phyloP scores from a whole-genome alignment of 2,888 invertebrate species.

The Boloria selene region DNA sequence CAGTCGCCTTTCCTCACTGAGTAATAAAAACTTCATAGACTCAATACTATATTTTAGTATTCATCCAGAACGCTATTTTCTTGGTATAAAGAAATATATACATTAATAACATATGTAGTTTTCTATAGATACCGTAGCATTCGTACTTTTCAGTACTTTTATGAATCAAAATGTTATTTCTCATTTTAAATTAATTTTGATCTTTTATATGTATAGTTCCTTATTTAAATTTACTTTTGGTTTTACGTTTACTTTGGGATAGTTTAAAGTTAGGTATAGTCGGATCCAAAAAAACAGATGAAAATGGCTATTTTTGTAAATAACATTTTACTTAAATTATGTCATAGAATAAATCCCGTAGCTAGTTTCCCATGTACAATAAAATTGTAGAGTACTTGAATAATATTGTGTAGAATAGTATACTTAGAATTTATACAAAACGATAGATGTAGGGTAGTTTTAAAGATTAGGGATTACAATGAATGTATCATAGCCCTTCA shows the following conservation, averaged over 20 bases:
- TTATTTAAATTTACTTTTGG: conserved; percentile 44
- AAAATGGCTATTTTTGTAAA: conserved; percentile 80
- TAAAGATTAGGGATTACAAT: conserved; percentile 66
- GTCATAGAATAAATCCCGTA: conserved; percentile 76
- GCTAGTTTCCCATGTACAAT: conserved; percentile 81
- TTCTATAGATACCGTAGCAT: conserved; percentile 14
- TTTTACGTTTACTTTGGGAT: conserved; percentile 50
- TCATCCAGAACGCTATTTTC: conserved; percentile 25
- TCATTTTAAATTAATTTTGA: conserved; percentile 30
- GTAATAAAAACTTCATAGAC: conserved; percentile 20
- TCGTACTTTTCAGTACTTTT: conserved; percentile 19
- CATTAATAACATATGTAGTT: conserved; percentile 7
- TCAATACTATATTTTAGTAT: conserved; percentile 16
- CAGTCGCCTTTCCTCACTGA: conserved; percentile 30
- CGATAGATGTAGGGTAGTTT: conserved; percentile 70
- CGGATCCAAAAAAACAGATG: conserved; percentile 66
- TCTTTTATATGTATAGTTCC: conserved; percentile 44
- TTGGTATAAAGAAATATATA: conserved; percentile 19
- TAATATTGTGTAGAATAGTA: conserved; percentile 59
- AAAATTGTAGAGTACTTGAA: conserved; percentile 77
- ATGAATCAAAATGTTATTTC: conserved; percentile 17
- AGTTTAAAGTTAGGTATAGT: conserved; percentile 57
- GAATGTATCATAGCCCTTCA: conserved; percentile 71
- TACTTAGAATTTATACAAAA: conserved; percentile 81
- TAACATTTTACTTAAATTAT: conserved; percentile 79